Evolutionary conservation across 2,113 vertebrate genomes (phyloP), one percentile per base, ranked within the genome.

Genomic region (Genyomyrus donnyi): DNA sequence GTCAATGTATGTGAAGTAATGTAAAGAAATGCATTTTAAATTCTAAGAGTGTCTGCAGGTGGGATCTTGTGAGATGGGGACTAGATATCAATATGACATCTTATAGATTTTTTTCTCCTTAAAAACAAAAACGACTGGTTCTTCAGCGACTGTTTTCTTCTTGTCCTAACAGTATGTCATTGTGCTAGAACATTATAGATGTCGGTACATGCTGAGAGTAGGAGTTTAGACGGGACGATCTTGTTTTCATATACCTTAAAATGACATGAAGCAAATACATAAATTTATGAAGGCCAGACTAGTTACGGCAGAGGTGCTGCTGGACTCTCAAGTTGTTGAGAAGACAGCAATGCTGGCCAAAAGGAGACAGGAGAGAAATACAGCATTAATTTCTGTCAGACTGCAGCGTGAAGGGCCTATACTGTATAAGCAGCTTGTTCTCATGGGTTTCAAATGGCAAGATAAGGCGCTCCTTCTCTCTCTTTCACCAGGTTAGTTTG

Each of bases 21-120:
- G 84, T 31, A 86, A 85, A 27, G 10, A 87, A 87, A 56, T 31
- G 15, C 85, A 87, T 53, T 48, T 87, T 35, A 87, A n/a, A 87
- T 87, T 87, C 50, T 48, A 87, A 35, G 48, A 35, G 85, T 56
- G 50, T 53, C 84, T 86, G 48, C 9, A 17, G 48, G 84, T 48
- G 19, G 84, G 48, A 87, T 87, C 50, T 21, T 87, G 50, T 31
- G 31, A 39, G 85, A 56, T 56, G 31, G 31, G 50, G 50, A 42
- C 49, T 56, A 53, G 85, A 56, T 87, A 87, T 56, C 50, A 56
- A 42, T 87, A 87, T 56, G 50, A 87, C 85, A 56, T 52, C 85
- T 21, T 87, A 87, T 56, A 87, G 85, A 87, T 56, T 87, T 56
- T 87, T 53, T 53, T 53, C 31, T 39, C 31, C 35, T 24, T 3